Evolutionary conservation across 2,888 invertebrate species (phyloP).

Genomic region (Luperina nickerlii): DNA sequence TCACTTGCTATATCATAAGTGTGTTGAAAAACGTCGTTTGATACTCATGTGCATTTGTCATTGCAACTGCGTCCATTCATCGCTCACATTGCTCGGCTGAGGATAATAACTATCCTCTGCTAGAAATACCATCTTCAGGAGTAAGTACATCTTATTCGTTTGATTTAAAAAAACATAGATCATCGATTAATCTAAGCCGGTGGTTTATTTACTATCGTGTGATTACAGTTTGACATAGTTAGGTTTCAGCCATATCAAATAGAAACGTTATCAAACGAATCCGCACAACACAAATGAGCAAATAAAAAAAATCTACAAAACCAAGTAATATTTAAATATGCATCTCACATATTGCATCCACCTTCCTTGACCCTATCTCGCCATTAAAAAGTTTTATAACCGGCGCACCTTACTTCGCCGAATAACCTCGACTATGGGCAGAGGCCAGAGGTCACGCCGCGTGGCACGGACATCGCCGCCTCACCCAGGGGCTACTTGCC

Average conservation of each 20-base stretch:
- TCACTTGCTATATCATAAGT: not conserved
- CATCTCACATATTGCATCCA: conserved; percentile 46
- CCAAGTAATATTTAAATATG: conserved; percentile 20
- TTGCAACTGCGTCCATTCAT: not conserved
- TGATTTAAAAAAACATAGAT: no score
- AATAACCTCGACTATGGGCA: conserved; percentile 76
- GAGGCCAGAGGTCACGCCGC: conserved; percentile 87
- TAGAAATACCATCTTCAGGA: not conserved
- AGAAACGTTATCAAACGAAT: not conserved
- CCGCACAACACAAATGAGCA: not conserved
- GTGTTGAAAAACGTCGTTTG: not conserved
- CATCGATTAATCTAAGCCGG: not conserved
- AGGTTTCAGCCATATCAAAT: not conserved
- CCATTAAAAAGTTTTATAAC: conserved; percentile 22
- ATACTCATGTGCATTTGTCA: not conserved
- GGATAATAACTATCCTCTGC: not conserved
- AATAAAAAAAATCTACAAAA: not conserved
- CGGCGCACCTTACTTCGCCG: conserved; percentile 52
- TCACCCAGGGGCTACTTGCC: conserved; percentile 80
- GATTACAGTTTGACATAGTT: not conserved
- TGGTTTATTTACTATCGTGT: not conserved
- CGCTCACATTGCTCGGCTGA: not conserved
- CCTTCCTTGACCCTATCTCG: conserved; percentile 37
- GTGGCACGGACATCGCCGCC: conserved; percentile 88
- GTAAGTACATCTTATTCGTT: not conserved